These are phyloP conservation scores for Muraenolepis orangiensis DNA, from an alignment of 2,797 vertebrate species.

Conservation along the genomic window DNA sequence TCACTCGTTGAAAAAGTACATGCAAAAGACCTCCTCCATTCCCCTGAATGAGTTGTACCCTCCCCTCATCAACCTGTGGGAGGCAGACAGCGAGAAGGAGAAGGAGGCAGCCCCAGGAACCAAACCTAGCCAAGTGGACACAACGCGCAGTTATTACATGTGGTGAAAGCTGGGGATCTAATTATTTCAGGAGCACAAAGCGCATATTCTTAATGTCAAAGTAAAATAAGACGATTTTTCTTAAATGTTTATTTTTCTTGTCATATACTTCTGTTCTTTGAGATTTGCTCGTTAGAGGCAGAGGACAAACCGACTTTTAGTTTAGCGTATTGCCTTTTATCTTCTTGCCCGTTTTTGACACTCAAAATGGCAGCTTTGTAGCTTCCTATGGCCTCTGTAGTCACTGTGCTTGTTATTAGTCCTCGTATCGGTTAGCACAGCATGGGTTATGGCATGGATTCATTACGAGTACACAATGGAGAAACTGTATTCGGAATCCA, in stretches of 20 bases:
- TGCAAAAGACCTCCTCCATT: conserved; percentile 98
- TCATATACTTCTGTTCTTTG: conserved; percentile 48
- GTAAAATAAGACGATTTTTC: conserved; percentile 25
- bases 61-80: conserved; percentile 97
- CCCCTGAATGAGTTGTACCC: conserved; percentile 96
- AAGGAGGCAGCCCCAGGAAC: conserved; percentile 87
- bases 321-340: conserved; percentile 84
- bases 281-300: conserved; percentile 78
- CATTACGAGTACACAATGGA: conserved; percentile 53
- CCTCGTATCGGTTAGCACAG: conserved; percentile 77
- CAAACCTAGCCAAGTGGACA: conserved; percentile 94
- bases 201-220: conserved; percentile 83
- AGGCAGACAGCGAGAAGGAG: conserved; percentile 93
- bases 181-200: conserved; percentile 33
- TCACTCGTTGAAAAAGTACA: conserved; percentile 97
- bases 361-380: conserved; percentile 78
- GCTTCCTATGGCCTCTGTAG: conserved; percentile 73
- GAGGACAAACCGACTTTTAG: conserved; percentile 78
- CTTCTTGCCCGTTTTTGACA: conserved; percentile 69
- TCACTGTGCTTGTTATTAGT: conserved; percentile 78
- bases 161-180: conserved; percentile 77
- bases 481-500: conserved; percentile 55
- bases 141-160: conserved; percentile 98
- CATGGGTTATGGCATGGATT: conserved; percentile 74
- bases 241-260: conserved; percentile 69